Evolutionary conservation across 2,888 invertebrate genomes (phyloP).

Genomic region (Euzetes globulus): DNA sequence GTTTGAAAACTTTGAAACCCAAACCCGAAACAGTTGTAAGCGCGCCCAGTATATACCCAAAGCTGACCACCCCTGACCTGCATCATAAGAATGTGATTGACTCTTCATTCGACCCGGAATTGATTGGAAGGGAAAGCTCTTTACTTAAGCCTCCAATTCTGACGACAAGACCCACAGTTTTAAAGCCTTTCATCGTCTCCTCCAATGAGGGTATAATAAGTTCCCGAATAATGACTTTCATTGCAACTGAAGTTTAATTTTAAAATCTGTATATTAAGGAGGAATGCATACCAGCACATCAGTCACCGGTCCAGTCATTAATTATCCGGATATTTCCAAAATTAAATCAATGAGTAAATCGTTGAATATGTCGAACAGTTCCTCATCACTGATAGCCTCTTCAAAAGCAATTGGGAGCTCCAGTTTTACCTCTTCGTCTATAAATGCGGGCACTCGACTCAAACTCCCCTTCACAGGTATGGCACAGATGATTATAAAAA

Average conservation of each 20-base stretch:
- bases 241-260: too few relatives aligned
- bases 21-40: neutral
- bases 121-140: neutral
- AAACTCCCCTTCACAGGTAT: neutral
- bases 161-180: constrained; percentile 8
- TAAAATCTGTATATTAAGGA: neutral
- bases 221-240: neutral
- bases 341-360: constrained; percentile 3
- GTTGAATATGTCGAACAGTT: neutral
- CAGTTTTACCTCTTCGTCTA: neutral
- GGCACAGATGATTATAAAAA: neutral
- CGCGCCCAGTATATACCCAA: neutral
- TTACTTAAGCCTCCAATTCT: constrained; percentile 1
- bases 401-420: neutral
- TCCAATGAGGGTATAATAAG: neutral
- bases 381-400: neutral
- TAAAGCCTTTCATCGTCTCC: neutral
- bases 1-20: neutral
- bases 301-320: constrained; percentile 19
- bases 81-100: neutral
- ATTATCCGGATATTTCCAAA: neutral
- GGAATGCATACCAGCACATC: neutral
- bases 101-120: neutral
- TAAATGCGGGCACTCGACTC: neutral
- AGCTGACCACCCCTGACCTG: neutral